These are phyloP conservation scores for Cephus pulcher DNA, from an alignment of 2,888 invertebrate genomes.

Conservation along the genomic window DNA sequence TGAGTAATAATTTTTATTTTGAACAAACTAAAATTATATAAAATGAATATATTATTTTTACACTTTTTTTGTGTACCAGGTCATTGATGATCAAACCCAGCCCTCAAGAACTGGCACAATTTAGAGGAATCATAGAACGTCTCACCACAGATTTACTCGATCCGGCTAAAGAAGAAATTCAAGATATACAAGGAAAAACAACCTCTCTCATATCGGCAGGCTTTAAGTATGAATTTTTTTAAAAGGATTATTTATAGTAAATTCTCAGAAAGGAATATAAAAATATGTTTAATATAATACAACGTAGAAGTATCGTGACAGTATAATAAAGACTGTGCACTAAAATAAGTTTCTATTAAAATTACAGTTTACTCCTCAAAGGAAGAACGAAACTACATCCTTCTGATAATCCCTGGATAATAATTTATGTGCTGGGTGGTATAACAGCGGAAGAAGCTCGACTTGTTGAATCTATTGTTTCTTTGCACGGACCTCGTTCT, in stretches of 20 bases:
- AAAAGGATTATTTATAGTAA: slow-evolving; percentile 1
- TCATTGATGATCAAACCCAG: slow-evolving; percentile 69
- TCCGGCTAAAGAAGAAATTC: slow-evolving; percentile 71
- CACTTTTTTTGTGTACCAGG: slow-evolving; percentile 51
- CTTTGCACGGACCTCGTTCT: slow-evolving; percentile 27
- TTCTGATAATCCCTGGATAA: slow-evolving; percentile 73
- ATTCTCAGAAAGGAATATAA: slow-evolving; percentile 1
- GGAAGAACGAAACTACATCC: slow-evolving; percentile 70
- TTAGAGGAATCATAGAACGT: slow-evolving; percentile 71
- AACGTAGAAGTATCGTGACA: background rate
- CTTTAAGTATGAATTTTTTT: slow-evolving; percentile 70
- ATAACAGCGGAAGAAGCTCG: slow-evolving; percentile 75
- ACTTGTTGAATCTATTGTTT: slow-evolving; percentile 63
- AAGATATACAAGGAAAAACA: slow-evolving; percentile 71
- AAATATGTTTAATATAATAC: slow-evolving; percentile 3
- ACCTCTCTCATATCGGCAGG: slow-evolving; percentile 74
- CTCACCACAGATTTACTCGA: slow-evolving; percentile 72
- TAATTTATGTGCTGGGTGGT: slow-evolving; percentile 77
- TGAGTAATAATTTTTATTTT: slow-evolving; percentile 49
- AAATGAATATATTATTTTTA: slow-evolving; percentile 9
- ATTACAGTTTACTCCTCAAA: slow-evolving; percentile 72
- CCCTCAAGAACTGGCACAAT: slow-evolving; percentile 68
- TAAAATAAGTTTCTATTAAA: slow-evolving; percentile 13
- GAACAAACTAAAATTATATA: background rate
- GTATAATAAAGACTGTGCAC: background rate